Base-by-base conservation (phyloP, 23 tunicate genomes). In the Diplosoma virens region DNA sequence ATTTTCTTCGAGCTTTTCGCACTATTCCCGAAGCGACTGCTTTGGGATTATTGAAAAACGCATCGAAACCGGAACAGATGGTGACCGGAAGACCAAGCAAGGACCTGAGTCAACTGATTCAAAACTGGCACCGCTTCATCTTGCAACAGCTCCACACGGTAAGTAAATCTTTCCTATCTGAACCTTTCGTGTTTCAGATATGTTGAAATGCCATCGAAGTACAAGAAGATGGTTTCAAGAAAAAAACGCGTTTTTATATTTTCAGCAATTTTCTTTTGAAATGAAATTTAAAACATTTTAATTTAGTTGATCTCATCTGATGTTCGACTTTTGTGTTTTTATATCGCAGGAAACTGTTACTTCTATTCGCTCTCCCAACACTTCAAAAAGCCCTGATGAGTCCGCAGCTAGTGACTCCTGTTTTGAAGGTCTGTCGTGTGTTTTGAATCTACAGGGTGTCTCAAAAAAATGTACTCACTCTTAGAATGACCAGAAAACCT, bases 21-120 rank as follows among this genome's bases (percentile, higher is more conserved):
- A 90, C 91, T 1, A 88, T 86, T 14, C 99, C 93, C 0, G 96
- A 95, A 65, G 99, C 99, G 16, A 95, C 93, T 17, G 93, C 96
- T 0, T 85, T 95, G 6, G 96, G 99, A 28, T 71, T 95, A 64
- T 72, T 84, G 48, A 94, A 89, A 52, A 89, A 86, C 64, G 58
- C 85, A 60, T 76, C 92, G 28, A 86, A 86, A 56, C 79, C 89
- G 0, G 96, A 85, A 70, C 88, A 89, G 52, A 77, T 86, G 31
- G 86, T 91, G 47, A 79, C 81, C 27, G 79, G 83, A 17, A 72
- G 90, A 22, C 76, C 94, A 21, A 86, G 78, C 74, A 75, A 60
- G 59, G 85, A 95, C 72, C 85, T 95, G 0, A 75, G 87, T 16
- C 88, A 86, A 22, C 80, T 95, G 53, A 85, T 89, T 33, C 99